Evolutionary conservation across 1,140 invertebrate genomes (phyloP).

Genomic region (Micrasema minimum): DNA sequence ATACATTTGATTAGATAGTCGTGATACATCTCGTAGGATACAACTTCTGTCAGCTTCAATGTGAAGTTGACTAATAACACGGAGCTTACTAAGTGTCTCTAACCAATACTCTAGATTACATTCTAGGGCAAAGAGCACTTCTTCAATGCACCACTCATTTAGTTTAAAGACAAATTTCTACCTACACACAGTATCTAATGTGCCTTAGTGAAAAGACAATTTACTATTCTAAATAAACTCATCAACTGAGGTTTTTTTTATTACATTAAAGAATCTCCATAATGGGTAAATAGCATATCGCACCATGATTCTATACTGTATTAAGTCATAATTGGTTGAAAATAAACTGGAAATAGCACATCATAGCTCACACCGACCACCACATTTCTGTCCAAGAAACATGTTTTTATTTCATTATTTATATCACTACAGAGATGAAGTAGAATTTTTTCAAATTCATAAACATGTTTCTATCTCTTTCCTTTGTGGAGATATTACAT

Average conservation of each 20-base stretch:
- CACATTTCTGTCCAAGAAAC: no score
- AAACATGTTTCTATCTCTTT: no score
- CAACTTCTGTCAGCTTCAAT: conserved; percentile 49
- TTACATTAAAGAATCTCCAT: no score
- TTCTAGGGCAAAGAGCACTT: conserved; percentile 52
- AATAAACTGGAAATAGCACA: no score
- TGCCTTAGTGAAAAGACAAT: conserved; percentile 5
- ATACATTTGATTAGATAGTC: conserved; percentile 52
- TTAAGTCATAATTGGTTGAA: no score
- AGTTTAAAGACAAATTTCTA: conserved; percentile 13
- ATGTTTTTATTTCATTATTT: no score
- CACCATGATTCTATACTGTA: no score
- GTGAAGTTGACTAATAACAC: conserved; percentile 44
- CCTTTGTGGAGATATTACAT: no score
- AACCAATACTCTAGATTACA: conserved; percentile 45
- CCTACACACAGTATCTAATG: not conserved
- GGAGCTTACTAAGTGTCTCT: conserved; percentile 21
- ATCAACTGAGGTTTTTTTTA: not conserved
- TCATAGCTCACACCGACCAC: no score
- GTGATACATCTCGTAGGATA: conserved; percentile 47
- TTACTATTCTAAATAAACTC: conserved; percentile 3
- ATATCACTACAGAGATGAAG: no score
- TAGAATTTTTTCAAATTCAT: no score
- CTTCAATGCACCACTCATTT: conserved; percentile 19
- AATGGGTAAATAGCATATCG: no score